Evolutionary conservation across 1,140 invertebrate species (phyloP).

Genomic region (Drosophila leontia): DNA sequence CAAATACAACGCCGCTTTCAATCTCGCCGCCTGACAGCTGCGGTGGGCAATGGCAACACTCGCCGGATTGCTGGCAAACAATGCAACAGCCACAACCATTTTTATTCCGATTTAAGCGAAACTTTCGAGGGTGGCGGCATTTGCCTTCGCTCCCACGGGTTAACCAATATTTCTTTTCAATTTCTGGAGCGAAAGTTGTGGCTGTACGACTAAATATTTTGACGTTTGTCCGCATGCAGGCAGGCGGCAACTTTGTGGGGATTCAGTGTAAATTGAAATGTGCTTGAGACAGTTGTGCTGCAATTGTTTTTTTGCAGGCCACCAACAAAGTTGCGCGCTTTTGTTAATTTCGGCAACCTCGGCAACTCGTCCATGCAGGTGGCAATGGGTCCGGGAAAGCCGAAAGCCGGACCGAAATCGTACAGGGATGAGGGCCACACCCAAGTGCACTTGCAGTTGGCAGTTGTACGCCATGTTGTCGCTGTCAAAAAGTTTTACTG

Average conservation of each 20-base stretch:
- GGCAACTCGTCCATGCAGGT: slow-evolving; percentile 40
- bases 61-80: slow-evolving; percentile 34
- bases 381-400: slow-evolving; percentile 35
- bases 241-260: slow-evolving; percentile 53
- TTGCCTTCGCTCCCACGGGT: slow-evolving; percentile 21
- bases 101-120: slow-evolving; percentile 57
- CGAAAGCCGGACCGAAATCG: not conserved
- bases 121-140: slow-evolving; percentile 35
- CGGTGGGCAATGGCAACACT: slow-evolving; percentile 35
- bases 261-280: slow-evolving; percentile 74
- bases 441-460: slow-evolving; percentile 70
- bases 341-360: slow-evolving; percentile 75
- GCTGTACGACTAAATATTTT: slow-evolving; percentile 81
- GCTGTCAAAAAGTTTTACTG: slow-evolving; percentile 78
- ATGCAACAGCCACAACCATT: slow-evolving; percentile 37
- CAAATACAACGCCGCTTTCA: slow-evolving; percentile 47
- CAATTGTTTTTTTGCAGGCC: slow-evolving; percentile 66
- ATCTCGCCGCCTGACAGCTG: slow-evolving; percentile 71
- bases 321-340: slow-evolving; percentile 68
- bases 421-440: slow-evolving; percentile 1
- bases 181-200: slow-evolving; percentile 63
- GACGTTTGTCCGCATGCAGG: slow-evolving; percentile 71
- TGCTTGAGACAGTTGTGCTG: slow-evolving; percentile 74
- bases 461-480: slow-evolving; percentile 75
- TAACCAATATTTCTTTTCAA: slow-evolving; percentile 80